phyloP scores from a whole-genome alignment of 2,888 invertebrate species.

The Zygaena filipendulae region DNA sequence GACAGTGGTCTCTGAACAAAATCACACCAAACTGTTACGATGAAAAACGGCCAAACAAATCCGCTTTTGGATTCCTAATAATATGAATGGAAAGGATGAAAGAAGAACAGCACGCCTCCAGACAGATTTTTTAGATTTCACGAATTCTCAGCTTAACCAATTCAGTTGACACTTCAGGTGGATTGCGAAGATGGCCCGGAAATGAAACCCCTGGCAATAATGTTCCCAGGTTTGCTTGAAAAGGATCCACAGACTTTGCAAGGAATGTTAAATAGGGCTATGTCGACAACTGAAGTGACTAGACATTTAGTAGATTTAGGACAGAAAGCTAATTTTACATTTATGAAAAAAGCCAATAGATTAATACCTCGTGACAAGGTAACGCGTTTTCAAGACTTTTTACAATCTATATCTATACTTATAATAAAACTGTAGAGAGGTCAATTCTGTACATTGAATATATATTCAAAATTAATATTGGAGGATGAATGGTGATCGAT shows the following conservation, averaged over 20 bases:
- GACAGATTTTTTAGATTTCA: no score
- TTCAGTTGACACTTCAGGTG: conserved; percentile 25
- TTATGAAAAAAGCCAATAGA: conserved; percentile 49
- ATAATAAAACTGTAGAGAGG: no score
- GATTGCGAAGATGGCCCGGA: conserved; percentile 43
- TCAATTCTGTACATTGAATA: no score
- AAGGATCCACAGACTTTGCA: conserved; percentile 43
- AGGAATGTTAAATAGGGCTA: conserved; percentile 40
- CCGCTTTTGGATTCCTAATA: no score
- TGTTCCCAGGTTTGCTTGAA: conserved; percentile 47
- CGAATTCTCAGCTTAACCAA: no score
- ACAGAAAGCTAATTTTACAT: conserved; percentile 49
- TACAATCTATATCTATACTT: not conserved
- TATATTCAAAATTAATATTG: no score
- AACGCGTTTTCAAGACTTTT: not conserved
- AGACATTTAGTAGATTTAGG: conserved; percentile 46
- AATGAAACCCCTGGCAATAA: conserved; percentile 43
- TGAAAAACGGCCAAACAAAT: no score
- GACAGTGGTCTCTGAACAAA: no score
- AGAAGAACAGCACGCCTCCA: no score
- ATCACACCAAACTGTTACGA: no score
- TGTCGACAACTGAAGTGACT: conserved; percentile 57
- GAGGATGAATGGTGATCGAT: no score
- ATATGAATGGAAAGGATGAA: no score
- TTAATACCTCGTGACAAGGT: conserved; percentile 50